Base-by-base conservation (phyloP, 2,888 invertebrate species). In the Melinopterus prodromus region DNA sequence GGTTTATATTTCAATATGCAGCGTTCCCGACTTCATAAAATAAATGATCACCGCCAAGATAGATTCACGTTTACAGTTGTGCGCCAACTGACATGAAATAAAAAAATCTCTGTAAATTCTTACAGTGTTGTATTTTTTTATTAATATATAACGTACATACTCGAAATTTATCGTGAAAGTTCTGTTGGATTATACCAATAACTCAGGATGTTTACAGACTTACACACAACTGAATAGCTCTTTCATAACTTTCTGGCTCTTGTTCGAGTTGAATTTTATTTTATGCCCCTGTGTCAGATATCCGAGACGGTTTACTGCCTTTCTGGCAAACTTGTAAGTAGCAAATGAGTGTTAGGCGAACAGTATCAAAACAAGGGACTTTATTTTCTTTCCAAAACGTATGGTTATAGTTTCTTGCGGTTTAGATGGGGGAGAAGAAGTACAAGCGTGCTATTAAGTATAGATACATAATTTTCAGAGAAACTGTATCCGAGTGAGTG, bases 251-350 rank as follows among this genome's bases (percentile, higher is more conserved):
- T 81, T 83, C 82, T 82, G 81, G 80, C 81, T 79, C 83, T 82
- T 82, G 82, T 84, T 80, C 36, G 77, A 70, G 81, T 77, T 79
- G 80, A 83, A 84, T 83, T 84, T 83, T 82, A 83, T 84, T 82
- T 82, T 81, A 79, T 80, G 82, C 77, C 72, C 77, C 77, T 83
- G 83, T 83, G 83, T 84, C 83, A 83, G 82, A 83, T 77, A 83
- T 84, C 81, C 83, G 83, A 82, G 84, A 83, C 82, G 83, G 82
- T 83, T 83, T 83, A 83, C 83, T 83, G 81, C 84, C 82, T 82
- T 80, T 81, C 81, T 70, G 78, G 80, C 78, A 81, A 53, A 53
- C 53, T 53, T 53, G 53, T 53, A 53, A 53, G 53, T 53, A 53
- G 53, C 53, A 53, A 53, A 53, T 53, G 53, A 53, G 53, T 53